Percentiles rank a stretch among this genome's conserved stretches.
These are phyloP conservation scores for Prionace glauca DNA, from an alignment of 2,797 vertebrate species.

Conservation along the genomic window DNA sequence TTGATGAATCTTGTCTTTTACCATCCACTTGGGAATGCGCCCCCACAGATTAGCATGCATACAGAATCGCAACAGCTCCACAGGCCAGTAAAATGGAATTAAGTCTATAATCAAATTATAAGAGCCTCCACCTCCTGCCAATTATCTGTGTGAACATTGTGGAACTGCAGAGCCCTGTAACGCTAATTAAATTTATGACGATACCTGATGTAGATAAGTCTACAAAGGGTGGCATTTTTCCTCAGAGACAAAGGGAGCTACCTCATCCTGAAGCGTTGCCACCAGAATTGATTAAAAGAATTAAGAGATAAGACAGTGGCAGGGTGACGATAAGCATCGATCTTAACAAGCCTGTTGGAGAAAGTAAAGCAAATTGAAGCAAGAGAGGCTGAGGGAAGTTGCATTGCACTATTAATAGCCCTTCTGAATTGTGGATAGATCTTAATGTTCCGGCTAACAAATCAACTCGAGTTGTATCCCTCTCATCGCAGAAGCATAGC, in stretches of 20 bases:
- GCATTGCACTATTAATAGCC: not conserved
- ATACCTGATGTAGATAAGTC: not conserved
- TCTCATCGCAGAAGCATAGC: not conserved
- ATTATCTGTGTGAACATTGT: not conserved
- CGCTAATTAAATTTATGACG: not conserved
- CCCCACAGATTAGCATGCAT: not conserved
- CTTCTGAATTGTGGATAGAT: not conserved
- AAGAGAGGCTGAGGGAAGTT: not conserved
- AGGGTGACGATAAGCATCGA: not conserved
- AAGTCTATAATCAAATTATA: not conserved
- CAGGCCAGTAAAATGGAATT: slow-evolving; percentile 5
- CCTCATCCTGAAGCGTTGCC: not conserved
- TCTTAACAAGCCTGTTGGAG: not conserved
- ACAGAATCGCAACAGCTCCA: not conserved
- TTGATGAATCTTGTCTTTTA: slow-evolving; percentile 3
- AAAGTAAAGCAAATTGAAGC: not conserved
- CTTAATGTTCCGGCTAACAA: not conserved
- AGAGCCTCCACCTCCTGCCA: slow-evolving; percentile 1
- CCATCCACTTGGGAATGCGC: not conserved
- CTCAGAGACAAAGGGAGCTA: not conserved
- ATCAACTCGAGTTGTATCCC: not conserved
- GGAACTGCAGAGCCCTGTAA: not conserved
- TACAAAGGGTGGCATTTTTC: not conserved
- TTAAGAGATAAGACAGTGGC: not conserved
- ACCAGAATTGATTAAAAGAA: not conserved